Evolutionary conservation across 2,888 invertebrate species (phyloP).

Genomic region (Neoascia interrupta): DNA sequence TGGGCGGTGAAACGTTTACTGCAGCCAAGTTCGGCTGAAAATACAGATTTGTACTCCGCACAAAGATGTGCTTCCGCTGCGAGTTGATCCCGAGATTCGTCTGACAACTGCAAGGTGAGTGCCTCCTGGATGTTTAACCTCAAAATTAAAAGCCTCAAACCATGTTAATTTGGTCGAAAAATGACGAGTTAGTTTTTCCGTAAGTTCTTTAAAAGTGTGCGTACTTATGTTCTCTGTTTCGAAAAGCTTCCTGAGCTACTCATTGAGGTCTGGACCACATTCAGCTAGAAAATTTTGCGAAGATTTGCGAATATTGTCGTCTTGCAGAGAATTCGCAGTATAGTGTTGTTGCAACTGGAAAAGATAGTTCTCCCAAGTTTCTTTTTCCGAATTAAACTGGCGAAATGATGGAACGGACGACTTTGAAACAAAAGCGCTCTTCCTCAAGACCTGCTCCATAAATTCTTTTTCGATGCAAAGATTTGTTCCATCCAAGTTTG

Average conservation of each 20-base stretch:
- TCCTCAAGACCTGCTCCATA: neutral
- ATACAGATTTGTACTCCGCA: conserved; percentile 16
- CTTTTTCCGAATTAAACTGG: conserved; percentile 51
- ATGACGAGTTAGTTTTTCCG: conserved; percentile 13
- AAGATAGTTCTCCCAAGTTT: neutral
- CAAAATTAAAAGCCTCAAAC: conserved; percentile 16
- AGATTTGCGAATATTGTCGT: neutral
- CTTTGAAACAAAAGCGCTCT: no score
- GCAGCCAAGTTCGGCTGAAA: conserved; percentile 14
- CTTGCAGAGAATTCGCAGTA: neutral
- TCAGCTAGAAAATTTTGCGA: conserved; percentile 5
- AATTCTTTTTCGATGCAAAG: no score
- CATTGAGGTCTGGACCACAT: no score
- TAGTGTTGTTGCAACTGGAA: conserved; percentile 7
- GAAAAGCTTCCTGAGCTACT: no score
- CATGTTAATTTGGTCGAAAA: conserved; percentile 24
- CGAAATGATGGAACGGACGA: conserved; percentile 70
- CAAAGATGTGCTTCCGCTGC: conserved; percentile 10
- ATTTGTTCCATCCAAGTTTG: no score
- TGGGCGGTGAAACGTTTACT: neutral
- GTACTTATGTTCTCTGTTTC: conserved; percentile 2
- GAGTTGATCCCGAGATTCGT: conserved; percentile 17
- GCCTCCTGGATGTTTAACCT: conserved; percentile 13
- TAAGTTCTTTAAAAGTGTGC: conserved; percentile 23
- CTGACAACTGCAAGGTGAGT: conserved; percentile 5